Percentiles rank a stretch among this genome's conserved stretches.
phyloP scores from a whole-genome alignment of 2,888 invertebrate species.

The Molorchus minor region DNA sequence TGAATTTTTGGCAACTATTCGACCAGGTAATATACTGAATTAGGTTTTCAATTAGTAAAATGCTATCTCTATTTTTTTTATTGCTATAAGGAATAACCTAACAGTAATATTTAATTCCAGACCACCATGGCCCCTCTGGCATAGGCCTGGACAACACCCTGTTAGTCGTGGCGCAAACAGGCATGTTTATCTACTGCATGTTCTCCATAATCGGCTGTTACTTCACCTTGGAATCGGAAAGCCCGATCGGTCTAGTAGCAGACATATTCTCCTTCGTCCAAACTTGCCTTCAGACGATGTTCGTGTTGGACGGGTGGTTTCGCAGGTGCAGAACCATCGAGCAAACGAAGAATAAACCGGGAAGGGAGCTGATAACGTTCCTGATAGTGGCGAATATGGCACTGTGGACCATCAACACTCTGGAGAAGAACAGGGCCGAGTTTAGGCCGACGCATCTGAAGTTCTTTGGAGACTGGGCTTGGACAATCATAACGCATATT shows the following conservation, averaged over 20 bases:
- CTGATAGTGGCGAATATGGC: constrained; percentile 89
- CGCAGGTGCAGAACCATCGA: constrained; percentile 83
- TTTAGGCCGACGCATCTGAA: constrained; percentile 91
- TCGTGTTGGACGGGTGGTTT: constrained; percentile 89
- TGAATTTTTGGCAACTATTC: too few relatives aligned
- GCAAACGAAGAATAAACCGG: constrained; percentile 87
- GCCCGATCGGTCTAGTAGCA: constrained; percentile 82
- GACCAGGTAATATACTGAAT: too few relatives aligned
- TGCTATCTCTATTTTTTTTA: too few relatives aligned
- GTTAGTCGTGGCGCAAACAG: constrained; percentile 91
- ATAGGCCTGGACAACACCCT: constrained; percentile 82
- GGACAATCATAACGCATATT: constrained; percentile 95
- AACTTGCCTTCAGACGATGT: constrained; percentile 89
- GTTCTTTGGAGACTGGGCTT: constrained; percentile 93
- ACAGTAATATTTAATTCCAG: constrained; percentile 17
- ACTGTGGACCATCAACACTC: constrained; percentile 93
- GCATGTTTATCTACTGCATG: constrained; percentile 92
- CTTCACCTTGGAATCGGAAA: constrained; percentile 83
- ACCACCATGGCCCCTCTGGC: constrained; percentile 37
- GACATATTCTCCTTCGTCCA: constrained; percentile 87
- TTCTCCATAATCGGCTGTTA: constrained; percentile 94
- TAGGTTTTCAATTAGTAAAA: too few relatives aligned
- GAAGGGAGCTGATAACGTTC: constrained; percentile 92
- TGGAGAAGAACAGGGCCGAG: constrained; percentile 90
- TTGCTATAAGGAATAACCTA: background rate